These are phyloP conservation scores for Synergus itoensis DNA, from an alignment of 2,888 invertebrate genomes.

Conservation along the genomic window DNA sequence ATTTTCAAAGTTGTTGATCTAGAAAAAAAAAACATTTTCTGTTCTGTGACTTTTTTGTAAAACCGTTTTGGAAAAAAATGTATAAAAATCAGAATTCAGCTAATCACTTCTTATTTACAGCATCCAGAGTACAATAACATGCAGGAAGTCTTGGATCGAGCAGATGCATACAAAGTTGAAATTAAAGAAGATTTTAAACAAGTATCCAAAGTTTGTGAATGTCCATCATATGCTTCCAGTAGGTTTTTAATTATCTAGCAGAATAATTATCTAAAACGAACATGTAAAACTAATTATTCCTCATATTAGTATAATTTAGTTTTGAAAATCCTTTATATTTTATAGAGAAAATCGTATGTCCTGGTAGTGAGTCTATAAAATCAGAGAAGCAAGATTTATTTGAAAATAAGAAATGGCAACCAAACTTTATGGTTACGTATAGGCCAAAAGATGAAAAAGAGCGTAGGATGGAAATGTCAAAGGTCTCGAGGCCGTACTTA, in stretches of 20 bases:
- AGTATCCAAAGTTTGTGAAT: background rate
- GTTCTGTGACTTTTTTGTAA: too few relatives aligned
- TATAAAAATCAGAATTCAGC: too few relatives aligned
- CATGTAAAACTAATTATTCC: background rate
- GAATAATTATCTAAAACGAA: background rate
- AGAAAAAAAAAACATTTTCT: too few relatives aligned
- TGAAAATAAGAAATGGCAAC: slow-evolving; percentile 53
- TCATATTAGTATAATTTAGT: background rate
- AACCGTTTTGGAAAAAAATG: too few relatives aligned
- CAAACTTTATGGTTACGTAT: background rate
- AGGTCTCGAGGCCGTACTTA: slow-evolving; percentile 51
- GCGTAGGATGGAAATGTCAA: slow-evolving; percentile 46
- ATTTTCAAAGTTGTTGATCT: too few relatives aligned
- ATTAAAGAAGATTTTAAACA: background rate
- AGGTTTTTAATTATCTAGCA: background rate
- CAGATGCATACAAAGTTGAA: too few relatives aligned
- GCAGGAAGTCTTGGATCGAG: too few relatives aligned
- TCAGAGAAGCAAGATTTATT: background rate
- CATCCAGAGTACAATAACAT: too few relatives aligned
- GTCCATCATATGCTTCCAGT: background rate
- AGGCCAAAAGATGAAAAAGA: slow-evolving; percentile 44
- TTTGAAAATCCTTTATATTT: too few relatives aligned
- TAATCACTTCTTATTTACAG: too few relatives aligned
- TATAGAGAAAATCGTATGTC: too few relatives aligned
- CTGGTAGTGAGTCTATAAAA: too few relatives aligned